Base-by-base conservation (phyloP, 2,797 vertebrate species). In the Selene dorsalis region DNA sequence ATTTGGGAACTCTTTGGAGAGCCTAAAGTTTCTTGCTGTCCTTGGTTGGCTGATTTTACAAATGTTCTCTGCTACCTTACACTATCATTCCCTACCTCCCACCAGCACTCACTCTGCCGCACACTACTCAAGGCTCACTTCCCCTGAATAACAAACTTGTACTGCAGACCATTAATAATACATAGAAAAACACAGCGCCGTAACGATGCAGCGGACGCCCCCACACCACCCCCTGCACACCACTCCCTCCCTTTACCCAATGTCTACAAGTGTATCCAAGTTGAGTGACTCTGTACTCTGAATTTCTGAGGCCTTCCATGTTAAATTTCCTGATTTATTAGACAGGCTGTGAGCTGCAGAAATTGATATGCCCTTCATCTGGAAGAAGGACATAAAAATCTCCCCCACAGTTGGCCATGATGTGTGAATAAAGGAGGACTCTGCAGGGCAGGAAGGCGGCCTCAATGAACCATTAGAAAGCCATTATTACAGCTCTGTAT, bases 401-500 rank as follows among this genome's bases (percentile, higher is more conserved):
- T 86, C 85, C 67, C 28, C 77, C 75, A 26, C 61, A 72, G 69
- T 83, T 71, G 75, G 76, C 80, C 75, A 70, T 90, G 88, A 91
- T 88, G 80, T 79, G 80, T 89, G 85, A 84, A 90, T 88, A 94
- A 90, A 92, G 92, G 61, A 20, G 61, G 85, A 78, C 75, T 91
- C 79, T 80, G 86, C 77, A 61, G 81, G 83, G 84, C 73, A 87
- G 78, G 78, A 64, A 92, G 87, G 75, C 80, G 75, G 81, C 65
- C 73, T 86, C 87, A 91, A 66, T 79, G 86, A 94, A 87, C 92
- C 94, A 93, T 96, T 94, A 95, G 92, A 95, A 95, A 94, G 93
- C 93, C 94, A 95, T 96, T 96, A 96, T 91, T 92, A 83, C 75
- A 88, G 77, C 89, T 93, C 88, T 91, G 91, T 94, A 90, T 86